Conservation (phyloP, 2,113 vertebrate species). For the Gallinago undulata region DNA sequence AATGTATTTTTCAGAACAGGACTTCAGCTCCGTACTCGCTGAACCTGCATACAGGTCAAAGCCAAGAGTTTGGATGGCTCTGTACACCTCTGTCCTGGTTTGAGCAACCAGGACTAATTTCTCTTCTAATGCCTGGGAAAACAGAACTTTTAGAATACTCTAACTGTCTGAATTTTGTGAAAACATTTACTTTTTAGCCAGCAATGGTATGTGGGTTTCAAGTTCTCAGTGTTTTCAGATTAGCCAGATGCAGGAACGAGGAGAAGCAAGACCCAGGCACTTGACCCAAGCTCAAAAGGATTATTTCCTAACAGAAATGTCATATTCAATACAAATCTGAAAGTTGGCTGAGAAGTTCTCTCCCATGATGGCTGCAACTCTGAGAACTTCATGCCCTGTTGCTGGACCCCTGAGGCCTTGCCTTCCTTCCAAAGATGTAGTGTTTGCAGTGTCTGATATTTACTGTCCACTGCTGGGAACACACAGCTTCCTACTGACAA, state of each 20-base stretch:
- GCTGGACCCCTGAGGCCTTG: background rate
- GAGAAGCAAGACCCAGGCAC: background rate
- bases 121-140: background rate
- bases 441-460: background rate
- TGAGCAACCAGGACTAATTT: background rate
- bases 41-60: background rate
- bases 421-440: background rate
- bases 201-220: background rate
- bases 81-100: background rate
- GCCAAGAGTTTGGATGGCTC: background rate
- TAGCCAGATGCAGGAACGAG: background rate
- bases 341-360: background rate
- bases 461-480: background rate
- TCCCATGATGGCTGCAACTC: background rate
- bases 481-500: background rate
- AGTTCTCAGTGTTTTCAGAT: background rate
- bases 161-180: background rate
- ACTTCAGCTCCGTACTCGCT: background rate
- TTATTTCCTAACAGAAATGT: background rate
- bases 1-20: background rate
- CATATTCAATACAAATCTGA: background rate
- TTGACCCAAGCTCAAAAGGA: background rate
- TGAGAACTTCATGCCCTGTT: background rate
- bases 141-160: background rate
- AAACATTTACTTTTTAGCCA: background rate